These are phyloP conservation scores for Noctua comes DNA, from an alignment of 2,888 invertebrate species.

Conservation along the genomic window DNA sequence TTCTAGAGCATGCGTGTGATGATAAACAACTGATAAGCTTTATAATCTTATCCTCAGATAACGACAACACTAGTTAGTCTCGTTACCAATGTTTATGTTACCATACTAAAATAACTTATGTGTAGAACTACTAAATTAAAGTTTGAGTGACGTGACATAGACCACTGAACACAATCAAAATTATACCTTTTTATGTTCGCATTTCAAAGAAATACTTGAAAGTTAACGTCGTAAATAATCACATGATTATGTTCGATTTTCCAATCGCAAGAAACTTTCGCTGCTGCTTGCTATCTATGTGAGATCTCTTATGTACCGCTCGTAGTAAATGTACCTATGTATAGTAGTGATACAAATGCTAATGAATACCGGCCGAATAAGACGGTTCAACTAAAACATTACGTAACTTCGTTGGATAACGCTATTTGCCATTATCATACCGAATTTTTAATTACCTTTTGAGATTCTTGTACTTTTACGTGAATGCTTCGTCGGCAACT, in stretches of 20 bases:
- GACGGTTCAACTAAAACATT: conserved; percentile 59
- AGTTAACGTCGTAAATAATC: conserved; percentile 61
- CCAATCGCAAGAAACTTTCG: conserved; percentile 62
- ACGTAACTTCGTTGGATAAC: conserved; percentile 67
- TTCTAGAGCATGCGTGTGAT: conserved; percentile 19
- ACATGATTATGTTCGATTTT: conserved; percentile 63
- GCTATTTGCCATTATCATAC: conserved; percentile 55
- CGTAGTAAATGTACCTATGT: conserved; percentile 28
- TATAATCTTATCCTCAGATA: conserved; percentile 38
- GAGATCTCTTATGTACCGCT: conserved; percentile 48
- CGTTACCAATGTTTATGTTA: conserved; percentile 16
- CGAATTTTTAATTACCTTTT: conserved; percentile 70
- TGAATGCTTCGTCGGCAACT: conserved; percentile 77
- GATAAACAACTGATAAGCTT: conserved; percentile 32
- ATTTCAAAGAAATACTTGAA: conserved; percentile 54
- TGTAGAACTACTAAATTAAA: conserved; percentile 14
- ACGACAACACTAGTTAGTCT: conserved; percentile 5
- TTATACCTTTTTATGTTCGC: conserved; percentile 15
- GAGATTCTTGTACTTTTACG: conserved; percentile 75
- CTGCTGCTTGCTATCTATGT: conserved; percentile 46
- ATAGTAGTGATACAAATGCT: conserved; percentile 47
- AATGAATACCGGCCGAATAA: conserved; percentile 49
- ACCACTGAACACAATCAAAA: conserved; percentile 25
- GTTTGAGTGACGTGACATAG: conserved; percentile 24
- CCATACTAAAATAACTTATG: conserved; percentile 24